phyloP scores from a whole-genome alignment of 1,140 invertebrate genomes.

The Philopotamus ludificatus region DNA sequence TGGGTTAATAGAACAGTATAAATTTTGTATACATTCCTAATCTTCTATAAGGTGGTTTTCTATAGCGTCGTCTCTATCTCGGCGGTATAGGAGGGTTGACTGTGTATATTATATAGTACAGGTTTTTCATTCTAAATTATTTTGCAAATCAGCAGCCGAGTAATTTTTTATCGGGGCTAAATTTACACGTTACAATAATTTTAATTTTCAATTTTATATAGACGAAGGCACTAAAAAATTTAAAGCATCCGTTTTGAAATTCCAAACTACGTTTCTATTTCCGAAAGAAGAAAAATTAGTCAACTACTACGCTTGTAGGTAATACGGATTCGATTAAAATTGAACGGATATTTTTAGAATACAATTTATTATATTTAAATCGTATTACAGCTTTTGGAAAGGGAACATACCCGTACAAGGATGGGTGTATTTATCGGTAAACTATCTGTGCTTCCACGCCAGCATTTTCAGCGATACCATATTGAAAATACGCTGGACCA shows the following conservation, averaged over 20 bases:
- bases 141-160: no score
- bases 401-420: constrained; percentile 89
- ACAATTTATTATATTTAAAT: constrained; percentile 5
- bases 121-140: no score
- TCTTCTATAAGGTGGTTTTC: no score
- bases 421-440: constrained; percentile 93
- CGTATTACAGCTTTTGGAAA: constrained; percentile 82
- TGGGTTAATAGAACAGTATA: no score
- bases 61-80: no score
- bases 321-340: constrained; percentile 44
- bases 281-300: constrained; percentile 93
- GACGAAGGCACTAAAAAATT: constrained; percentile 82
- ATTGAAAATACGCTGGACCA: constrained; percentile 82
- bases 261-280: constrained; percentile 86
- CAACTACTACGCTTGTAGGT: constrained; percentile 93
- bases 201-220: no score
- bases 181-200: no score
- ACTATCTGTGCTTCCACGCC: constrained; percentile 95
- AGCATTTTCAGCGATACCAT: constrained; percentile 89
- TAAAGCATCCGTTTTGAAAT: constrained; percentile 80
- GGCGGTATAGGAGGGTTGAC: no score
- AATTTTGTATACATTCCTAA: no score
- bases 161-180: no score
- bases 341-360: neutral
- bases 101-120: no score